Evolutionary conservation across 2,797 vertebrate genomes (phyloP).

Genomic region (Tenualosa thibaudeaui): DNA sequence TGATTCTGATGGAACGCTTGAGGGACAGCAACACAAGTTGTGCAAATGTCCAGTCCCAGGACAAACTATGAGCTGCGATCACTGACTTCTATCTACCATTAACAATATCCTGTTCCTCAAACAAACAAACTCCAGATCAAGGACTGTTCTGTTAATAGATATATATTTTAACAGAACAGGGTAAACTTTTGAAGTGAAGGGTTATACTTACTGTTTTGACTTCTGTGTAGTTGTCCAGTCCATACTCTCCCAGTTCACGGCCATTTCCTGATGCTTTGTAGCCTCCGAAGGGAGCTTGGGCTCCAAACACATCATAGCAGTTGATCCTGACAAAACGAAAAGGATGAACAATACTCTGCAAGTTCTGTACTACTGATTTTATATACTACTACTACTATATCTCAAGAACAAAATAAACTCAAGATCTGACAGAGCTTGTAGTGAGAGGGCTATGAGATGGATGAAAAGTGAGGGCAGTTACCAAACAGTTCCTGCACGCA

Average conservation of each 20-base stretch:
- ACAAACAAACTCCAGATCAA: background rate
- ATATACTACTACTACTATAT: background rate
- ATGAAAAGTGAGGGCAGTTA: conserved; percentile 53
- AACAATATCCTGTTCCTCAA: background rate
- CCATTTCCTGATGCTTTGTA: conserved; percentile 92
- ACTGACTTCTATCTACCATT: background rate
- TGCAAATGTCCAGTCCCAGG: background rate
- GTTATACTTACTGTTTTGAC: conserved; percentile 86
- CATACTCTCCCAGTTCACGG: conserved; percentile 89
- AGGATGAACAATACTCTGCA: background rate
- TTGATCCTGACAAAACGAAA: conserved; percentile 80
- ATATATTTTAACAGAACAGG: no score
- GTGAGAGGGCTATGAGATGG: background rate
- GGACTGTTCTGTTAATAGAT: background rate
- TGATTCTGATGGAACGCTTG: background rate
- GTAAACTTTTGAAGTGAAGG: background rate
- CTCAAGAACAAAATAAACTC: background rate
- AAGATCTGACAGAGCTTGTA: background rate
- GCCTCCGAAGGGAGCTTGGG: conserved; percentile 93
- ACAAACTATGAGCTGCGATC: background rate
- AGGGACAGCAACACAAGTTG: conserved; percentile 18
- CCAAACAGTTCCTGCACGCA: conserved; percentile 94
- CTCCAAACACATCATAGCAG: conserved; percentile 89
- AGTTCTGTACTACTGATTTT: background rate
- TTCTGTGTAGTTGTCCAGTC: conserved; percentile 88